Conservation (phyloP, 2,888 invertebrate species). For the Meteorus cinctellus region DNA sequence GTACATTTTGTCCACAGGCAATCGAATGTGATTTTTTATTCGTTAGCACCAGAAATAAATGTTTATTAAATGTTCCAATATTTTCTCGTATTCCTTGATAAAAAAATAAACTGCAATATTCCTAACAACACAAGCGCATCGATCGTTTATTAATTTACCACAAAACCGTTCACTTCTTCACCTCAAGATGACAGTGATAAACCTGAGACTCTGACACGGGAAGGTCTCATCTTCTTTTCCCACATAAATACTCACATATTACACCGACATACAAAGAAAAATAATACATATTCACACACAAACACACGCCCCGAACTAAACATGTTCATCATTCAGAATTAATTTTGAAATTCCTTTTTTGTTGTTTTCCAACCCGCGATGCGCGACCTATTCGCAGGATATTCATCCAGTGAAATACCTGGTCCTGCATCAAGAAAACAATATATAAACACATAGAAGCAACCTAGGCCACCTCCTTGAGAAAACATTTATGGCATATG, state of each 20-base stretch:
- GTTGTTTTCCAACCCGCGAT: not conserved
- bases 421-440: slow-evolving; percentile 1
- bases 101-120: too few species aligned
- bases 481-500: slow-evolving; percentile 30
- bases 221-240: slow-evolving; percentile 41
- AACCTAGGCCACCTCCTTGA: slow-evolving; percentile 37
- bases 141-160: slow-evolving; percentile 63
- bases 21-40: too few species aligned
- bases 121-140: too few species aligned
- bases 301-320: not conserved
- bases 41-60: too few species aligned
- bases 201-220: slow-evolving; percentile 63
- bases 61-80: too few species aligned
- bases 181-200: slow-evolving; percentile 68
- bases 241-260: not conserved
- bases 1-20: too few species aligned
- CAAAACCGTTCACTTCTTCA: slow-evolving; percentile 47
- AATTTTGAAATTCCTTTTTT: not conserved
- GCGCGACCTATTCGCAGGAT: not conserved
- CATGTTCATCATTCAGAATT: not conserved
- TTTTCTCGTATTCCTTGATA: too few species aligned
- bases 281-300: not conserved
- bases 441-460: not conserved
- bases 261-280: not conserved
- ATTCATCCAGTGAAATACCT: not conserved